Percentiles rank a stretch among this genome's conserved stretches.
phyloP scores from a whole-genome alignment of 2,113 vertebrate species.

The Seriola quinqueradiata region DNA sequence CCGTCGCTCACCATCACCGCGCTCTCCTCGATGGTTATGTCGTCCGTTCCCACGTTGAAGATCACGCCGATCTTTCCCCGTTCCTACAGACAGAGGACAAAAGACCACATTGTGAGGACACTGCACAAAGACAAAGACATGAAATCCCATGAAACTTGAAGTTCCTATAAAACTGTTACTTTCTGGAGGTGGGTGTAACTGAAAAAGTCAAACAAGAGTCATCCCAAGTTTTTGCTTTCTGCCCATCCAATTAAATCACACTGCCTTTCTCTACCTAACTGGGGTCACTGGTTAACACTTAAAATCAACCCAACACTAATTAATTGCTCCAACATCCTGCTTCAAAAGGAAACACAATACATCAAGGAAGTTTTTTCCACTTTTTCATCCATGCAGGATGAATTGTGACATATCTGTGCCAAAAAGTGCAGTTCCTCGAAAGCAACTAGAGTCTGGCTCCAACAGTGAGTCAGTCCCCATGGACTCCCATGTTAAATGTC shows the following conservation, averaged over 20 bases:
- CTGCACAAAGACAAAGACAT: neutral
- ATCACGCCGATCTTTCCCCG: slow-evolving; percentile 94
- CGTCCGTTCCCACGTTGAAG: slow-evolving; percentile 97
- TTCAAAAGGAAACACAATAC: neutral
- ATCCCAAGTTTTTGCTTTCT: neutral
- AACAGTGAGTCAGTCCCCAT: too few species aligned
- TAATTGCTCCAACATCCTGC: neutral
- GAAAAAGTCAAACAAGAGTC: neutral
- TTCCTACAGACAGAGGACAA: slow-evolving; percentile 80
- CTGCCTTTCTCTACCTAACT: neutral
- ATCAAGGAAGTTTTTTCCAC: neutral
- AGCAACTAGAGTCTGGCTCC: too few species aligned
- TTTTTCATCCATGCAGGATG: neutral
- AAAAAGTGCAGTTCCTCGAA: too few species aligned
- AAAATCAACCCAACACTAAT: neutral
- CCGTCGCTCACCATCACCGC: slow-evolving; percentile 94
- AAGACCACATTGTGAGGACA: neutral
- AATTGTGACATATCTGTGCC: too few species aligned
- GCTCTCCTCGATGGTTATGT: slow-evolving; percentile 93
- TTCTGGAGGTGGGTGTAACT: too few species aligned
- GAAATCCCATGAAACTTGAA: too few species aligned
- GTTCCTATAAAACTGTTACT: neutral
- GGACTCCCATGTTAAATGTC: too few species aligned
- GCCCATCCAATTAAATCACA: neutral
- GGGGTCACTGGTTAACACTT: neutral